Evolutionary conservation across 1,140 invertebrate genomes (phyloP).

Genomic region (Hermatobates lingyangjiaoensis): DNA sequence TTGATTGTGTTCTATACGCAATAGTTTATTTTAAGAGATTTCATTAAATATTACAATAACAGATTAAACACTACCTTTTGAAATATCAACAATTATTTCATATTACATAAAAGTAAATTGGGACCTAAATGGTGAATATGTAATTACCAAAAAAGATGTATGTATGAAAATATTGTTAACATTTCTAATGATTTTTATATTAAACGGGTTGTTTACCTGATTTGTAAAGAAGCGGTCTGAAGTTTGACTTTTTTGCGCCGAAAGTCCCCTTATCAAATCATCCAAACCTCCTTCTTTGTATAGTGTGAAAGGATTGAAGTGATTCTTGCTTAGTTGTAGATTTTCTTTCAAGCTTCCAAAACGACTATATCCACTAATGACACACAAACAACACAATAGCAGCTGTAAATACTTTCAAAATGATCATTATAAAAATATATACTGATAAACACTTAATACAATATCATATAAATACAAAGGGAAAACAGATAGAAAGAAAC

Average conservation of each 20-base stretch:
- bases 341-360: slow-evolving; percentile 29
- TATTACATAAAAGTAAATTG: not conserved
- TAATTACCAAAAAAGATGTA: too few species aligned
- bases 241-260: slow-evolving; percentile 30
- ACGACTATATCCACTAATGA: slow-evolving; percentile 25
- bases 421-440: too few species aligned
- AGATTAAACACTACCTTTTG: not conserved
- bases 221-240: slow-evolving; percentile 33
- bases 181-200: not conserved
- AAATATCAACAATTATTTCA: not conserved
- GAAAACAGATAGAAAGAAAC: too few species aligned
- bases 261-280: slow-evolving; percentile 31
- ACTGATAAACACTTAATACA: too few species aligned
- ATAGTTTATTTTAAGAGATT: too few species aligned
- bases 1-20: too few species aligned
- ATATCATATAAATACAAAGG: too few species aligned
- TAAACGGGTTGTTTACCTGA: slow-evolving; percentile 23
- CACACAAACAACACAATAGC: too few species aligned
- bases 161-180: not conserved
- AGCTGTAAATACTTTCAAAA: too few species aligned
- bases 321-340: slow-evolving; percentile 31
- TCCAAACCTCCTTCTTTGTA: slow-evolving; percentile 29
- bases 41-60: too few species aligned
- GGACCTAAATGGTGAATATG: not conserved
- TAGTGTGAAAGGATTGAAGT: slow-evolving; percentile 30